Conservation (phyloP, 2,888 invertebrate species). For the Anagyrus pseudococci region DNA sequence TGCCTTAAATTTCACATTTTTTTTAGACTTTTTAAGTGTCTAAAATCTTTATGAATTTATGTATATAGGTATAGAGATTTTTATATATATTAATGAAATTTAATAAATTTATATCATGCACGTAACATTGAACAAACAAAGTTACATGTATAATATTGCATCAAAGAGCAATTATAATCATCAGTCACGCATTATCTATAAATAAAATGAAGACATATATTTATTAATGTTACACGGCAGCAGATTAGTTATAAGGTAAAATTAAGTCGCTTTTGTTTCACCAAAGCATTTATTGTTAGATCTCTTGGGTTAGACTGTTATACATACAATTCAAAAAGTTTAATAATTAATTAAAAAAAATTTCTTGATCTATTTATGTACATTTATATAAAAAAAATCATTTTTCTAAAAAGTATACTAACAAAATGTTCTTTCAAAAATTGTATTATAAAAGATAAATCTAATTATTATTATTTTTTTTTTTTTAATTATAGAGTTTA, state of each 20-base stretch:
- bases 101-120: constrained; percentile 23
- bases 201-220: constrained; percentile 30
- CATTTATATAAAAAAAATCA: background rate
- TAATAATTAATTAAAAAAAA: constrained; percentile 16
- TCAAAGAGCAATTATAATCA: constrained; percentile 18
- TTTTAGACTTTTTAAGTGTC: constrained; percentile 6
- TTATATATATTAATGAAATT: constrained; percentile 30
- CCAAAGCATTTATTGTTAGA: constrained; percentile 40
- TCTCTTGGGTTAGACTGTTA: constrained; percentile 33
- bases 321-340: constrained; percentile 22
- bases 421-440: constrained; percentile 10
- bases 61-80: constrained; percentile 32
- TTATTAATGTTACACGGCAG: constrained; percentile 37
- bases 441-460: constrained; percentile 24
- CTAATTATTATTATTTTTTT: constrained; percentile 14
- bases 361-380: constrained; percentile 4
- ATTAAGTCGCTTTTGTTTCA: constrained; percentile 35
- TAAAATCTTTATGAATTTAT: constrained; percentile 5
- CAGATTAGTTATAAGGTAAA: constrained; percentile 33
- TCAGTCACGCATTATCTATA: constrained; percentile 21
- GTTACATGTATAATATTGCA: background rate
- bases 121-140: background rate
- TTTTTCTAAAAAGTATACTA: background rate
- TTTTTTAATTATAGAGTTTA: constrained; percentile 9
- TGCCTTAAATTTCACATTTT: no score